Evolutionary conservation across 1,140 invertebrate species (phyloP).

Genomic region (Drosophila littoralis): DNA sequence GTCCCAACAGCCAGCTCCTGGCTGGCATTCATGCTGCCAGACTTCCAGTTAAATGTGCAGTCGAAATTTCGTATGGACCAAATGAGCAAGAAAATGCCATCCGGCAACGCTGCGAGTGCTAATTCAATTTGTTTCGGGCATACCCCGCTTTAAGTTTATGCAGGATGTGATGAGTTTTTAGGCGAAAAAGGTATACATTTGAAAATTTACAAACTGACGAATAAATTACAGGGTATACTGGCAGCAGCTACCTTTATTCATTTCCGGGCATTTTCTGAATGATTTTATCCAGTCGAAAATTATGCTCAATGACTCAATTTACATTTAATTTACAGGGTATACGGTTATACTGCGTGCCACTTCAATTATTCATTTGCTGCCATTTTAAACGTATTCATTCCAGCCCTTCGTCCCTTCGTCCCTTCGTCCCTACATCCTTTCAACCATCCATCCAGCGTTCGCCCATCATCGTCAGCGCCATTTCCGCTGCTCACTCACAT

Average conservation of each 20-base stretch:
- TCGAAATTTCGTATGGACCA: constrained; percentile 31
- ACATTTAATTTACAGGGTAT: constrained; percentile 16
- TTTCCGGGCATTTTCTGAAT: too few relatives aligned
- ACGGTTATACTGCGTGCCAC: constrained; percentile 5
- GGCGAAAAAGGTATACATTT: too few relatives aligned
- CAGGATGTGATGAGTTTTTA: too few relatives aligned
- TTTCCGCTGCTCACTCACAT: constrained; percentile 64
- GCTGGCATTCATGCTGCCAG: neutral
- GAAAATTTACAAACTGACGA: neutral
- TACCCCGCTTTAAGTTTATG: neutral
- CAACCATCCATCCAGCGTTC: constrained; percentile 5
- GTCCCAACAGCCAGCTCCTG: neutral
- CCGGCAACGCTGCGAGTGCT: constrained; percentile 13
- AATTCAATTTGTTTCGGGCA: constrained; percentile 36
- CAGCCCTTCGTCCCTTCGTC: neutral
- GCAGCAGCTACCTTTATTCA: too few relatives aligned
- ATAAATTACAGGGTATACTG: neutral
- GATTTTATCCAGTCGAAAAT: too few relatives aligned
- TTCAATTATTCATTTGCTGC: constrained; percentile 8
- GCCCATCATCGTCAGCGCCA: constrained; percentile 38
- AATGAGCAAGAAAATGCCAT: constrained; percentile 29
- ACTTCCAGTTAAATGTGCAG: constrained; percentile 30
- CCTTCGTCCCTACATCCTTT: constrained; percentile 3
- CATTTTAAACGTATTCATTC: constrained; percentile 4
- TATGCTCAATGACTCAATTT: neutral